A percentile compares a stretch with the other conserved stretches of the same genome.
Conservation (phyloP, 2,113 vertebrate genomes). For the Psilopogon haemacephalus region DNA sequence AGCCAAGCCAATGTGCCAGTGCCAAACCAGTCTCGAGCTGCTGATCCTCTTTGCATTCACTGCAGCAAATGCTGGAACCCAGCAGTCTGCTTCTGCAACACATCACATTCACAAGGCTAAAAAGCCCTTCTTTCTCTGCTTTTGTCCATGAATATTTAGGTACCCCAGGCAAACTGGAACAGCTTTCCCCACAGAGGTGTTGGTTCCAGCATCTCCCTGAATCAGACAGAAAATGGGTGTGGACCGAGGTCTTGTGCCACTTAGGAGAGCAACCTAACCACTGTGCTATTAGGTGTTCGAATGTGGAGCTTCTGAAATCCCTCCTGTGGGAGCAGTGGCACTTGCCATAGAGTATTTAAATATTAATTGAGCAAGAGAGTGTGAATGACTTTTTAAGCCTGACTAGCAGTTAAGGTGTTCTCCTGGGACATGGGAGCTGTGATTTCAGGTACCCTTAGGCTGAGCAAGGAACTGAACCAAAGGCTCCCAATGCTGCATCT, state of each 20-base stretch:
- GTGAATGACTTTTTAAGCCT: conserved; percentile 66
- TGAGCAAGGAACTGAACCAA: conserved; percentile 33
- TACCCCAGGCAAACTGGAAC: conserved; percentile 9
- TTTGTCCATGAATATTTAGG: conserved; percentile 46
- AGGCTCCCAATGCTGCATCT: not conserved
- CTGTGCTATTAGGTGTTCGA: not conserved
- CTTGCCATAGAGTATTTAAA: conserved; percentile 62
- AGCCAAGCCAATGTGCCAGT: not conserved
- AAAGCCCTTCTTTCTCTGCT: not conserved
- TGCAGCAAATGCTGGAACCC: not conserved
- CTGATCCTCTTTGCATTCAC: not conserved
- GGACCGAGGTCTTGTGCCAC: not conserved
- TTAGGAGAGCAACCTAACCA: conserved; percentile 18
- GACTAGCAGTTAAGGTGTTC: conserved; percentile 47
- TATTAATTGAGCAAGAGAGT: conserved; percentile 68
- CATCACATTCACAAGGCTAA: not conserved
- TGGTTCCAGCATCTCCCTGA: not conserved
- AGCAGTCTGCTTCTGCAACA: rapidly evolving
- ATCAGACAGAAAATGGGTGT: not conserved
- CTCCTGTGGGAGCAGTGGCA: conserved; percentile 54
- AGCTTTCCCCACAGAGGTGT: not conserved
- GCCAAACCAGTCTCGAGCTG: not conserved
- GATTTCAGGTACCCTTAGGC: conserved; percentile 49
- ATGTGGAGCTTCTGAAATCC: not conserved
- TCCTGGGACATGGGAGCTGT: conserved; percentile 24